phyloP scores from a whole-genome alignment of 2,888 invertebrate genomes.

The Tetheella fluctuosa region DNA sequence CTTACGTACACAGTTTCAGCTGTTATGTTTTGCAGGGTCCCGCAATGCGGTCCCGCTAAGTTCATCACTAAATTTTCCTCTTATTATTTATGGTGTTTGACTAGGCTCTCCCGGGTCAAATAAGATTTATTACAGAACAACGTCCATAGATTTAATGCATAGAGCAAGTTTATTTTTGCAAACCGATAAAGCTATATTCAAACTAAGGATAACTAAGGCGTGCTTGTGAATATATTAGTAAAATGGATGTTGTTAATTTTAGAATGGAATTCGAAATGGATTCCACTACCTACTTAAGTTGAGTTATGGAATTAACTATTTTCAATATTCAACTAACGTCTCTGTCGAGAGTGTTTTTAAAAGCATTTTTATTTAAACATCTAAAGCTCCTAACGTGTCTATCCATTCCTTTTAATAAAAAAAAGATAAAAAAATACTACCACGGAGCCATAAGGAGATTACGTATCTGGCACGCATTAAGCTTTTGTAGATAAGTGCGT shows the following conservation, averaged over 20 bases:
- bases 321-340: no score
- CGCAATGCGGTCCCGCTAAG: not conserved
- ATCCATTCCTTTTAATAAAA: no score
- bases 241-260: not conserved
- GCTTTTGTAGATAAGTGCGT: not conserved
- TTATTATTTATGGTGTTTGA: conserved; percentile 29
- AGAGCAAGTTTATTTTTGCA: conserved; percentile 19
- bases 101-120: conserved; percentile 22
- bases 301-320: no score
- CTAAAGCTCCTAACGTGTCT: no score
- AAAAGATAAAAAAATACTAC: no score
- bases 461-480: not conserved
- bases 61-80: conserved; percentile 3
- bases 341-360: no score
- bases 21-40: not conserved
- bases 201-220: conserved; percentile 1
- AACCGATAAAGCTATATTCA: conserved; percentile 14
- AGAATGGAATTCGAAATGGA: not conserved
- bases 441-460: no score
- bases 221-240: not conserved
- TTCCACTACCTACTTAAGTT: no score
- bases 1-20: not conserved
- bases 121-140: conserved; percentile 27
- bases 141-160: conserved; percentile 30
- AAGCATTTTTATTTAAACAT: no score